Evolutionary conservation across 2,113 vertebrate species (phyloP).

Genomic region (Amphiprion ocellaris): DNA sequence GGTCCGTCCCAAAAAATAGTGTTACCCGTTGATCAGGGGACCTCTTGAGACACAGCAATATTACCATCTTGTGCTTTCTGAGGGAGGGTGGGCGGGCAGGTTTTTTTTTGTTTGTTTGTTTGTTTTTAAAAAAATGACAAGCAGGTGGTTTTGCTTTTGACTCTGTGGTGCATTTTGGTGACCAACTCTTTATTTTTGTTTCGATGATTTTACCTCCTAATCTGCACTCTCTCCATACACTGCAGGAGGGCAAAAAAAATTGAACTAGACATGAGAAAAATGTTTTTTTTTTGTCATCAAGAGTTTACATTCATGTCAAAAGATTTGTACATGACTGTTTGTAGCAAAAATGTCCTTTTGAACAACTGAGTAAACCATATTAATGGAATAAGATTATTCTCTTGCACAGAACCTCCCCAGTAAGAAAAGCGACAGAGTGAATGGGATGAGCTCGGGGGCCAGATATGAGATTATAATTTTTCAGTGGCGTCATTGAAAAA

Average conservation of each 20-base stretch:
- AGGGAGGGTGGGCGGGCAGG: conserved; percentile 71
- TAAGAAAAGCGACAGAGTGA: conserved; percentile 26
- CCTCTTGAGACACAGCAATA: conserved; percentile 89
- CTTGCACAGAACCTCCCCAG: conserved; percentile 90
- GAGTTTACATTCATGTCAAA: conserved; percentile 86
- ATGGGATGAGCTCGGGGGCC: conserved; percentile 37
- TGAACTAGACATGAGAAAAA: conserved; percentile 34
- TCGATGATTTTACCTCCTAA: conserved; percentile 72
- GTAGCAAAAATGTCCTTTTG: conserved; percentile 84
- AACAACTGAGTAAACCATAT: conserved; percentile 81
- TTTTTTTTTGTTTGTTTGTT: neutral
- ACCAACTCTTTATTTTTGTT: conserved; percentile 77
- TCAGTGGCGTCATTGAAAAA: conserved; percentile 62
- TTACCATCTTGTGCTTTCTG: conserved; percentile 83
- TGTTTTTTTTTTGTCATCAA: conserved; percentile 48
- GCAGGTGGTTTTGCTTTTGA: conserved; percentile 78
- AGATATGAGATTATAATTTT: conserved; percentile 72
- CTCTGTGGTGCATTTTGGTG: conserved; percentile 86
- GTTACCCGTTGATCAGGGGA: conserved; percentile 75
- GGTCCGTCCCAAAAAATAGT: conserved; percentile 71
- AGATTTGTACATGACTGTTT: conserved; percentile 82
- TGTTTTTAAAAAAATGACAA: conserved; percentile 54
- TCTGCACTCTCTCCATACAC: conserved; percentile 80
- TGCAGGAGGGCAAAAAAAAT: conserved; percentile 71
- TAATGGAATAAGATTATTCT: conserved; percentile 76